These are phyloP conservation scores for Heliconius melpomene DNA, from an alignment of 1,140 invertebrate species.

Conservation along the genomic window DNA sequence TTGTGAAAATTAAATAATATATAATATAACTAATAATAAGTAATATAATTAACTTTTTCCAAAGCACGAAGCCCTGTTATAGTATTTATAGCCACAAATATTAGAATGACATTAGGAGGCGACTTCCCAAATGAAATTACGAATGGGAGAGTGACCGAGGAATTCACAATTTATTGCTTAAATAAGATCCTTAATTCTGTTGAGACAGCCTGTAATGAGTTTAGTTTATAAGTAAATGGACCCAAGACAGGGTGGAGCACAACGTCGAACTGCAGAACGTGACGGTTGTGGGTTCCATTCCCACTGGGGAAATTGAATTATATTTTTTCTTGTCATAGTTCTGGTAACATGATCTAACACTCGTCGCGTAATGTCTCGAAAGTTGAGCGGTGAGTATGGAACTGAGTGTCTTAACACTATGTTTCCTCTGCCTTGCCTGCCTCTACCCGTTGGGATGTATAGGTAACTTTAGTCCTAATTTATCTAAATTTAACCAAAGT, in stretches of 20 bases:
- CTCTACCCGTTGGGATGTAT: no score
- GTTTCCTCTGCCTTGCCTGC: no score
- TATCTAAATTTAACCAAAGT: no score
- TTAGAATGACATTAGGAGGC: neutral
- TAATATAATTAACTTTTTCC: no score
- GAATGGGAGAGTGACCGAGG: constrained; percentile 4
- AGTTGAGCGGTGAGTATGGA: no score
- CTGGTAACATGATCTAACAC: neutral
- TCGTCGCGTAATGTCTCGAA: no score
- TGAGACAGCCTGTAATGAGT: neutral
- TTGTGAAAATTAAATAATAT: no score
- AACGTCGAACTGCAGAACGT: neutral
- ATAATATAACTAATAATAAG: no score
- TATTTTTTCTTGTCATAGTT: neutral
- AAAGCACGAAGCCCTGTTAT: no score
- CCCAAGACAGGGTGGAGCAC: neutral
- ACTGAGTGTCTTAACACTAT: no score
- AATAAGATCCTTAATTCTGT: constrained; percentile 1
- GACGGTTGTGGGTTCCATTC: neutral
- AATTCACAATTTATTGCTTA: constrained; percentile 12
- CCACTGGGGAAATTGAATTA: neutral
- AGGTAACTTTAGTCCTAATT: no score
- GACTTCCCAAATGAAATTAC: constrained; percentile 5
- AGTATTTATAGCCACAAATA: neutral
- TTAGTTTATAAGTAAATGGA: neutral